Evolutionary conservation across 2,888 invertebrate genomes (phyloP), one percentile per base, ranked within the genome.

Genomic region (Chymomyza fuscimana): DNA sequence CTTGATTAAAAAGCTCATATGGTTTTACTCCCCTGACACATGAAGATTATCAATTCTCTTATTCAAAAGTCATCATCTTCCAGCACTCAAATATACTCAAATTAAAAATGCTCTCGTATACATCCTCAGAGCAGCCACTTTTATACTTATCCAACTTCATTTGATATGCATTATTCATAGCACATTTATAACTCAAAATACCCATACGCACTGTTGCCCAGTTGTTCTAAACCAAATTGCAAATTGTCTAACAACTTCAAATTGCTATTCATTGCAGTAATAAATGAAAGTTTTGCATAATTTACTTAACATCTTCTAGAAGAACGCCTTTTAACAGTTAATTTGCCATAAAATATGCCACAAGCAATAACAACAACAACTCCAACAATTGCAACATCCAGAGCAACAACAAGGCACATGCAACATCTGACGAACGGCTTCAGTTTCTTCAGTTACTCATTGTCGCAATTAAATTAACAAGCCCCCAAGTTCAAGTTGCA

Each of bases 321-420:
- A 73, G 72, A 82, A 85, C 83, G 82, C 86, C 77, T 80, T 76
- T 67, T 74, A 61, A 36, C 77, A 86, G 74, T 81, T 84, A 86
- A 85, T 88, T 80, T 76, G 74, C 87, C 83, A 73, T 78, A 69
- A 88, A 84, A 84, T 88, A 71, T 88, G 78, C 81, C 70, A 69
- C 62, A 60, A 70, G 58, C 75, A 77, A 74, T 72, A 76, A 74
- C 70, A 52, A 25, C 19, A 19, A 40, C 25, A 29, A 9, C 32
- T 25, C 4, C 73, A 65, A 65, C 69, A 73, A 64, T n/a, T 36
- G 25, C 70, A 69, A 58, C 75, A 72, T 4, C 56, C 32, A 32
- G 32, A 7, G 32, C 32, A 58, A 25, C 73, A 65, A 65, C 69
- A 73, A 64, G 50, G 15, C 29, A 29, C 29, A 32, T 36, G 25